Base-by-base conservation (phyloP, 1,140 invertebrate species). In the Aphaenogaster floridana region DNA sequence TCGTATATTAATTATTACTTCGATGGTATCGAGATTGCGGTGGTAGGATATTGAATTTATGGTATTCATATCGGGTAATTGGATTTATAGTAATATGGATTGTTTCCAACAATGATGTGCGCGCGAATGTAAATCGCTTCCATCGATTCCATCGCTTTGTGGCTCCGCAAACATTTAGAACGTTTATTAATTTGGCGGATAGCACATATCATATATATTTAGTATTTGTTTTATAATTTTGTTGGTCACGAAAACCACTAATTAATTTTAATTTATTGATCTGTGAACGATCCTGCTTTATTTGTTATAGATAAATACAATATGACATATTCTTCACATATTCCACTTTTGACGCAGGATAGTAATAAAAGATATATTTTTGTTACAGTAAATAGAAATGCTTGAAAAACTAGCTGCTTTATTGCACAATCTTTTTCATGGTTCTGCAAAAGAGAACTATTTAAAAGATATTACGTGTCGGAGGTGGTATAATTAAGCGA, bases 131-230 rank as follows among this genome's bases (percentile, higher is more conserved):
- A 54, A 69, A 81, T 81, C 50, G 28, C 13, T 57, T 7, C 78
- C 28, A 81, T 81, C 64, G 79, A 71, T 57, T 34, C 39, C 64
- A 45, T 81, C 64, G 50, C 39, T 81, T 81, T 81, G 79, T 59
- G 79, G 66, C 50, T 45, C 34, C n/a, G 50, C 79, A 81, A 71
- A 81, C 39, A 81, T 81, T 81, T 71, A 71, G 79, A 81, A 79
- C 76, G 59, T 64, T 79, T 57, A 64, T 79, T 79, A 64, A 79
- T 79, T 64, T 48, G 45, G 15, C 59, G 59, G 15, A 36, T 64
- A 48, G 17, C 39, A 45, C 17, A 57, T 28, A 52, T 57, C 66
- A 11, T 9, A 28, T 57, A 36, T 28, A 57, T 59, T 42, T 45
- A 45, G 36, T 34, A n/a, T 9, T 69, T 21, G 63, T 57, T 69